Base-by-base conservation (phyloP, 2,797 vertebrate species). In the Centroberyx gerrardi region DNA sequence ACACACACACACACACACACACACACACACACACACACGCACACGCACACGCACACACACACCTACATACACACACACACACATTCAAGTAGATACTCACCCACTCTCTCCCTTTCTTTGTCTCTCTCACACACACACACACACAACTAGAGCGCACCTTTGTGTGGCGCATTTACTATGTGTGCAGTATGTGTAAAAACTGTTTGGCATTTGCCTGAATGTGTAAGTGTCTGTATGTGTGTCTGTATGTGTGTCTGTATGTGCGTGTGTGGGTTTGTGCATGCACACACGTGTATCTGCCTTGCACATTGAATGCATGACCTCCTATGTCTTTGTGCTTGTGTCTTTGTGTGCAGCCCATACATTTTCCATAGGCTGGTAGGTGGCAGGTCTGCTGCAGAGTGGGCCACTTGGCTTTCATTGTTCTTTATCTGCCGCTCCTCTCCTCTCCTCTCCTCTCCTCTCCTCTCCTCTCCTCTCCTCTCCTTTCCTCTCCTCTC, bases 281-380 rank as follows among this genome's bases (percentile, higher is more conserved):
- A 15, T 42, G 40, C 40, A 42, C 40, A 42, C 40, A 18, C 10
- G 13, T 22, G 6, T 42, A 67, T 18, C 33, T 72, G 74, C 66
- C 22, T 61, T 17, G 12, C 15, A 38, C 62, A 54, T n/a, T 53
- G 52, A 29, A 4, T 52, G 46, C 28, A 48, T 27, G 53, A 29
- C 53, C 53, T 33, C 7, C 53, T 64, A 38, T 68, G 61, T 59
- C 49, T 65, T 29, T 40, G 31, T 64, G 38, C 58, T 14, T 46
- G 38, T 48, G 66, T 38, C 13, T 68, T 42, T 71, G 55, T 54
- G 49, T 49, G 62, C 49, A 48, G 75, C 66, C 76, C 38, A 76
- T 79, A 80, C 49, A 29, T 72, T 6, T 71, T 68, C 68, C 74
- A 72, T 69, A 79, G 76, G 82, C 71, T 65, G 76, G 38, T 60